phyloP scores from a whole-genome alignment of 1,140 invertebrate genomes.

The Diploscapter pachys region DNA sequence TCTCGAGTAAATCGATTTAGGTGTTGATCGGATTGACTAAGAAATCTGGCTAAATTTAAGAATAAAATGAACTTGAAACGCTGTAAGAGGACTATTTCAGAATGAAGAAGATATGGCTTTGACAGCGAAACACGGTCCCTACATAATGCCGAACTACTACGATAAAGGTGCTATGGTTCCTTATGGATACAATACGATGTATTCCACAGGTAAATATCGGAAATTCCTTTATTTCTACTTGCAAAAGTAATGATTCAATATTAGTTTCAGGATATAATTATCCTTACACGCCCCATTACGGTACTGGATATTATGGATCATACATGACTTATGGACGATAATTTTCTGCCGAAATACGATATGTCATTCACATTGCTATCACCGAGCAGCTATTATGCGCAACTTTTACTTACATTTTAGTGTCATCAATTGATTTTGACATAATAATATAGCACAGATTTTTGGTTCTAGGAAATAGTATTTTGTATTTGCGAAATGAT shows the following conservation, averaged over 20 bases:
- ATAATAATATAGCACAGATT: too few relatives aligned
- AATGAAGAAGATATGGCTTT: conserved; percentile 23
- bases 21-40: not conserved
- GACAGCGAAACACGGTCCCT: conserved; percentile 27
- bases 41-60: not conserved
- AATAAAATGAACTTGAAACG: not conserved
- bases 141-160: conserved; percentile 36
- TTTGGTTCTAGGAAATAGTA: too few relatives aligned
- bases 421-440: too few relatives aligned
- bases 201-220: not conserved
- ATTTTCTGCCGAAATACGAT: not conserved
- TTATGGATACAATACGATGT: conserved; percentile 26
- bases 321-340: conserved; percentile 39
- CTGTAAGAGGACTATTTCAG: conserved; percentile 11
- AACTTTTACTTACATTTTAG: too few relatives aligned
- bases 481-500: too few relatives aligned
- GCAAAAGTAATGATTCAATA: not conserved
- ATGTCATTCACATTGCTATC: too few relatives aligned
- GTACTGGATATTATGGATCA: conserved; percentile 19
- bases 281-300: conserved; percentile 33
- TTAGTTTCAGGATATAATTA: conserved; percentile 19
- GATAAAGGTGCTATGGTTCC: conserved; percentile 33
- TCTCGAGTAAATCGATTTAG: too few relatives aligned
- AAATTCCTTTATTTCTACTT: not conserved
- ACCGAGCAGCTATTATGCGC: too few relatives aligned